Conservation (phyloP, 2,797 vertebrate species). For the Dicrostonyx torquatus region DNA sequence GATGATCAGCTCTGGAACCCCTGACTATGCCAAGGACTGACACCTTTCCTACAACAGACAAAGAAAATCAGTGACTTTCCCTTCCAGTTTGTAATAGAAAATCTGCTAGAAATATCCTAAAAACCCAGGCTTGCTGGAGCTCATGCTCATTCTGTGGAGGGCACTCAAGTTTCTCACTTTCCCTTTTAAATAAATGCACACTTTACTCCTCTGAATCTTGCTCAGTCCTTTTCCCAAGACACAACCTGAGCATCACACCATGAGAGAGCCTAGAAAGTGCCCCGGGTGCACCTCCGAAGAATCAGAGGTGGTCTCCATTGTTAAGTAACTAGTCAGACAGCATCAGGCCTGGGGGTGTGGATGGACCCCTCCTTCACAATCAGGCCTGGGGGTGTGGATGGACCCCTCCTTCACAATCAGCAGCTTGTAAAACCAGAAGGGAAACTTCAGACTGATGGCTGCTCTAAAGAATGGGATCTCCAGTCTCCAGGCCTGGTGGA, state of each 20-base stretch:
- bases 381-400: not conserved
- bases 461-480: not conserved
- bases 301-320: not conserved
- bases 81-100: not conserved
- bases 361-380: not conserved
- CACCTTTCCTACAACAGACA: not conserved
- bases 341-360: not conserved
- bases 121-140: not conserved
- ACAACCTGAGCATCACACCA: not conserved
- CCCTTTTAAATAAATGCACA: not conserved
- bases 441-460: not conserved
- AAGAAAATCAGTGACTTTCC: not conserved
- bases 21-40: not conserved
- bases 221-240: not conserved
- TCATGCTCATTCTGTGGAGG: not conserved
- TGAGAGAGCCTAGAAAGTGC: not conserved
- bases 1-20: not conserved
- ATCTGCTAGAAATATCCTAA: not conserved
- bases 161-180: not conserved
- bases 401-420: not conserved
- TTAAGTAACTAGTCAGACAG: not conserved
- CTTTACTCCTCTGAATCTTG: not conserved
- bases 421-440: not conserved
- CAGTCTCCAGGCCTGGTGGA: not conserved
- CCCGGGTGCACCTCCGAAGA: not conserved